Conservation (phyloP, 2,888 invertebrate genomes). For the Chelonus formosanus region DNA sequence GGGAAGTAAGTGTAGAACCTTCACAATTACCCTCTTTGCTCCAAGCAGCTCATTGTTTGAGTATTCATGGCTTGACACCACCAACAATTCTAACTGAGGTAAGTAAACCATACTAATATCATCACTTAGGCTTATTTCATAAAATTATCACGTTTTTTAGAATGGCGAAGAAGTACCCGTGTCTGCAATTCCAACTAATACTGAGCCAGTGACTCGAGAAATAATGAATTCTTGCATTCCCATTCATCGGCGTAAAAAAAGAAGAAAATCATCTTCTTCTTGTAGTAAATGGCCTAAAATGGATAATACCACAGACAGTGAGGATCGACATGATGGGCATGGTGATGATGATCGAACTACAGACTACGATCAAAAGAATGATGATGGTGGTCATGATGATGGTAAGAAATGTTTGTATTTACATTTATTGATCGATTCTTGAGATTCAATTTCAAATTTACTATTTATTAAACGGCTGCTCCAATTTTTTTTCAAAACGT, state of each 20-base stretch:
- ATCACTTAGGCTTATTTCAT: neutral
- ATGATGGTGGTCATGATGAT: conserved; percentile 50
- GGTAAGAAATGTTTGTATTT: conserved; percentile 42
- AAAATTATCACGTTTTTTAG: conserved; percentile 39
- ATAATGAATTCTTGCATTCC: conserved; percentile 67
- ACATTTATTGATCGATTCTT: too few species aligned
- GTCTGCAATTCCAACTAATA: conserved; percentile 59
- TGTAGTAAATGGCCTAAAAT: conserved; percentile 55
- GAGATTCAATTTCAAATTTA: too few species aligned
- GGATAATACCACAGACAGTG: conserved; percentile 38
- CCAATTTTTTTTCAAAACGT: too few species aligned
- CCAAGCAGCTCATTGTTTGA: conserved; percentile 72
- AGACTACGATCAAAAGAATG: conserved; percentile 51
- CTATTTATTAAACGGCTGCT: too few species aligned
- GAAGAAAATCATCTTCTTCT: conserved; percentile 64
- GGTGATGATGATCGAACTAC: conserved; percentile 45
- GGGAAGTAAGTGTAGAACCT: conserved; percentile 73
- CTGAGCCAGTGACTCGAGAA: conserved; percentile 63
- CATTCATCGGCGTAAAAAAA: conserved; percentile 67
- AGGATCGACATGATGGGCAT: conserved; percentile 38
- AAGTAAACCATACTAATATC: conserved; percentile 25
- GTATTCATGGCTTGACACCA: conserved; percentile 71
- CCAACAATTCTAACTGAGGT: conserved; percentile 63
- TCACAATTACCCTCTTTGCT: conserved; percentile 71
- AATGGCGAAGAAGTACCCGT: conserved; percentile 59